Base-by-base conservation (phyloP, 2,797 vertebrate genomes). In the Orientallactaga sibirica region DNA sequence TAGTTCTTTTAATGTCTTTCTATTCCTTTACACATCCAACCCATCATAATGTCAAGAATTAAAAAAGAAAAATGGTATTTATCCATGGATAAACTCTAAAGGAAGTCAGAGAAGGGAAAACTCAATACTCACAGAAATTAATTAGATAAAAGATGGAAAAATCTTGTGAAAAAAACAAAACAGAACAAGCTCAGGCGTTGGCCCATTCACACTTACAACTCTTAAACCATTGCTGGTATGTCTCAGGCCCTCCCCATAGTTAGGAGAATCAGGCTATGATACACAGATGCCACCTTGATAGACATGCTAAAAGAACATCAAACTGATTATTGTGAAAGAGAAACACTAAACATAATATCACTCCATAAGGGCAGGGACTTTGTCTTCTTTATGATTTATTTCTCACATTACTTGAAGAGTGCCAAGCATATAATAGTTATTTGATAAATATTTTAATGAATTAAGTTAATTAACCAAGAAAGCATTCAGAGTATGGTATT, bases 381-480 rank as follows among this genome's bases (percentile, higher is more conserved):
- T 73, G 10, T 71, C 25, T 96, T 95, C 16, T 87, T 92, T 68
- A 83, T 94, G 12, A 73, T 37, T 37, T 93, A 27, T 93, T 58
- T 61, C 91, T n/a, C 29, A 67, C 86, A 71, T 93, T 41, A 41
- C 29, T 92, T 83, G 43, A 92, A 91, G 95, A 77, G 20, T 94
- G 61, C 48, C 62, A 87, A 87, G 9, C 4, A 86, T 27, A 74
- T 68, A 83, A 20, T 80, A 91, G n/a, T 62, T 52, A 80, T 24
- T 94, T 24, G 52, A 67, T 90, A 95, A 95, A 93, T 68, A 84
- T 89, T 88, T 94, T 81, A 95, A 77, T 87, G 22, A 78, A 94
- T 85, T 89, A 80, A 58, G 16, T 93, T 95, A 14, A 78, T 89
- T 95, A 93, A 88, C 16, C 27, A 93, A 37, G 48, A 92, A 93